phyloP scores from a whole-genome alignment of 1,140 invertebrate genomes.

The Lepidotrigona ventralis region DNA sequence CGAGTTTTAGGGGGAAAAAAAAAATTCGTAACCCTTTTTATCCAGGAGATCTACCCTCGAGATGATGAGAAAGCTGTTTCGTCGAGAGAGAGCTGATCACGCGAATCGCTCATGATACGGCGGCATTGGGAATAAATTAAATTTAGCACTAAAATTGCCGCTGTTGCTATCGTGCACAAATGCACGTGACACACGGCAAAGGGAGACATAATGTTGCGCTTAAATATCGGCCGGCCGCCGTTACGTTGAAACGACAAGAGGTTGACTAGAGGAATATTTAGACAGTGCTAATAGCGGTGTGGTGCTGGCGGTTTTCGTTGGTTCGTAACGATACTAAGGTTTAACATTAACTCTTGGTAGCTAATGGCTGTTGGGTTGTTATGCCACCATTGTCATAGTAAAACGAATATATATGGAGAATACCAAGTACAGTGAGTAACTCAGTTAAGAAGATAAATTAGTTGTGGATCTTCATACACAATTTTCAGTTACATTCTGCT shows the following conservation, averaged over 20 bases:
- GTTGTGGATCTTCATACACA: too few species aligned
- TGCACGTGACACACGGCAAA: neutral
- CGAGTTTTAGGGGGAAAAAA: neutral
- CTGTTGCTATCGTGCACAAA: neutral
- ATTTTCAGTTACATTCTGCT: too few species aligned
- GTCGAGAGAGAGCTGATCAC: neutral
- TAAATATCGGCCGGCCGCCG: neutral
- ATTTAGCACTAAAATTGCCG: neutral
- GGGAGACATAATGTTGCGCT: neutral
- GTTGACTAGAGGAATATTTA: neutral
- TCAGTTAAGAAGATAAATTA: too few species aligned
- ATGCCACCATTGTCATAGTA: too few species aligned
- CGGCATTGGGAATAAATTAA: neutral
- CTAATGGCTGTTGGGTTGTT: too few species aligned
- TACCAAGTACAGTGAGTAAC: too few species aligned
- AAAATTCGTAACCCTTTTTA: neutral
- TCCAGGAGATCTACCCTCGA: neutral
- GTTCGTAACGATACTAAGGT: neutral
- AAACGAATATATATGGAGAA: too few species aligned
- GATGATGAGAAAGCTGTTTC: neutral
- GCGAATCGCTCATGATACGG: conserved; percentile 10
- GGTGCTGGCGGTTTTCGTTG: neutral
- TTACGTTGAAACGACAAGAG: neutral
- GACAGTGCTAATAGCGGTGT: neutral
- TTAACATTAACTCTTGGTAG: too few species aligned